Conservation (phyloP, 2,797 vertebrate species). For the Alexandromys oeconomus region DNA sequence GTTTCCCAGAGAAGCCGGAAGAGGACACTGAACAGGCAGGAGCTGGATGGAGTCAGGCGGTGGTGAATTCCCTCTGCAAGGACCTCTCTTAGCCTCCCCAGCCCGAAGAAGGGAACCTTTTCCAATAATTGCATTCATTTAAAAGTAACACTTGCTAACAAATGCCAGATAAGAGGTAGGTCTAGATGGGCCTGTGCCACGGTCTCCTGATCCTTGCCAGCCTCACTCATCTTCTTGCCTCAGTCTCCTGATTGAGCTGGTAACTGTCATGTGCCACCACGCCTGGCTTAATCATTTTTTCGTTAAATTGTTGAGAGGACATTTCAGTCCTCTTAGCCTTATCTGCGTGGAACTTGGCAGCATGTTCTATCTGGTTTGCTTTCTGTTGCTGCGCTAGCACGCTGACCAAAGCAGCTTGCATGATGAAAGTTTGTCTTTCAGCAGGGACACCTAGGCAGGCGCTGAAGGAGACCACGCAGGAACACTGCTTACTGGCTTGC, state of each 20-base stretch:
- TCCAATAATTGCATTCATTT: background rate
- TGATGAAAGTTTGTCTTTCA: background rate
- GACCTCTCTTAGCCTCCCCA: background rate
- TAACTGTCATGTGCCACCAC: background rate
- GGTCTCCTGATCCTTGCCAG: background rate
- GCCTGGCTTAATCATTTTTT: background rate
- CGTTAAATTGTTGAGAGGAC: background rate
- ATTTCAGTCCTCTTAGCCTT: background rate
- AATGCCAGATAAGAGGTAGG: background rate
- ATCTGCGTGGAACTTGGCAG: no score
- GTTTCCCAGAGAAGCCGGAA: background rate
- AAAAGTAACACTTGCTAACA: background rate
- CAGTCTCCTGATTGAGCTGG: background rate
- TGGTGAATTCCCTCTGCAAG: background rate
- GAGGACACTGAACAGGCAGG: background rate
- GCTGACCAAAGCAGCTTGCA: no score
- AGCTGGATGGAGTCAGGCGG: background rate
- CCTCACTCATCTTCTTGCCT: background rate
- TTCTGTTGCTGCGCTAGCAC: no score
- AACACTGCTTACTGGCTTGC: background rate
- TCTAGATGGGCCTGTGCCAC: no score
- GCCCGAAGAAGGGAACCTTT: background rate
- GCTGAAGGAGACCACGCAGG: background rate
- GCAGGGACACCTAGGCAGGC: background rate
- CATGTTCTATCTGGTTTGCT: no score